A percentile compares a stretch with the other conserved stretches of the same genome.
Conservation (phyloP, 2,797 vertebrate species). For the Esox masquinongy region DNA sequence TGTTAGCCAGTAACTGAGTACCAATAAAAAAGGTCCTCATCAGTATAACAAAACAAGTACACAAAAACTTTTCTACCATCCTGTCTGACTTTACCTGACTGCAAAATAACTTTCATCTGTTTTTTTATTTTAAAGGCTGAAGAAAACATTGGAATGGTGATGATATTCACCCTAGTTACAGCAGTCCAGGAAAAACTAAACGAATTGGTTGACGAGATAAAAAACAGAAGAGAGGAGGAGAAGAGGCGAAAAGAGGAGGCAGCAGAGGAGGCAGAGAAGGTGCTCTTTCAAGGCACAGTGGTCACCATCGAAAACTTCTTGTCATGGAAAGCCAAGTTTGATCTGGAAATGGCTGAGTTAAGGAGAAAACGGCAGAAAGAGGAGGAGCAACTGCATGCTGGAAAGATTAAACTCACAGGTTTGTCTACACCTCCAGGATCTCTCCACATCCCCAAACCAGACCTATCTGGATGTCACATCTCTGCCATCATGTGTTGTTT, state of each 20-base stretch:
- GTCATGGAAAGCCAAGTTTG: conserved; percentile 92
- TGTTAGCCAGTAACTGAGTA: too few relatives aligned
- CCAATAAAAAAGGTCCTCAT: too few relatives aligned
- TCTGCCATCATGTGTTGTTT: background rate
- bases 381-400: conserved; percentile 88
- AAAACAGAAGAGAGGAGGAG: conserved; percentile 90
- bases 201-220: conserved; percentile 92
- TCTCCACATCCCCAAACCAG: background rate
- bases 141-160: conserved; percentile 96
- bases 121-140: conserved; percentile 75
- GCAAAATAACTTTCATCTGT: background rate
- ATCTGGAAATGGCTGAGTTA: conserved; percentile 85
- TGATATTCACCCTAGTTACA: conserved; percentile 97
- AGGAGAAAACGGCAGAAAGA: conserved; percentile 91
- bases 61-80: too few relatives aligned
- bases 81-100: background rate
- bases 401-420: conserved; percentile 93
- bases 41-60: too few relatives aligned
- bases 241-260: conserved; percentile 85
- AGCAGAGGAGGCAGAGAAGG: conserved; percentile 96
- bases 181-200: conserved; percentile 97
- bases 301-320: conserved; percentile 97
- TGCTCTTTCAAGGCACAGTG: conserved; percentile 93
- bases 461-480: background rate
- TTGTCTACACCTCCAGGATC: background rate